Evolutionary conservation across 2,797 vertebrate genomes (phyloP).

Genomic region (Hydrocynus forskahlii): DNA sequence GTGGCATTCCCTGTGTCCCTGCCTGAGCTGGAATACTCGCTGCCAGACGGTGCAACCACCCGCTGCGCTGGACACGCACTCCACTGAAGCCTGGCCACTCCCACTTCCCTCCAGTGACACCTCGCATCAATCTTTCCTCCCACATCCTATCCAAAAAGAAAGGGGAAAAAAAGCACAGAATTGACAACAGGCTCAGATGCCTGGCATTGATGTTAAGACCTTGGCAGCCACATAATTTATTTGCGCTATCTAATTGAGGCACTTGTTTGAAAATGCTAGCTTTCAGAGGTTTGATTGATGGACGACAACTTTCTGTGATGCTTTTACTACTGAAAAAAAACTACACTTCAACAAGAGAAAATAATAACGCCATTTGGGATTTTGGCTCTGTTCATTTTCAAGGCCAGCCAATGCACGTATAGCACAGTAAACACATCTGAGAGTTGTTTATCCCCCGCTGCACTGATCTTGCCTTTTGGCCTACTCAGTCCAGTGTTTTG

Average conservation of each 20-base stretch:
- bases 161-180: constrained; percentile 66
- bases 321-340: constrained; percentile 42
- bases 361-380: constrained; percentile 36
- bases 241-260: constrained; percentile 35
- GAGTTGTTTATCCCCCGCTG: constrained; percentile 50
- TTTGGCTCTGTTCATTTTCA: constrained; percentile 46
- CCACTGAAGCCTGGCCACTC: constrained; percentile 75
- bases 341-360: constrained; percentile 47
- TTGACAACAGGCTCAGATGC: constrained; percentile 40
- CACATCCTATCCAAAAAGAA: constrained; percentile 72
- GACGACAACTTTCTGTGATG: constrained; percentile 37
- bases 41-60: constrained; percentile 76
- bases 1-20: constrained; percentile 70
- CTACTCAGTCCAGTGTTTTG: constrained; percentile 39
- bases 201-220: constrained; percentile 48
- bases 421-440: constrained; percentile 57
- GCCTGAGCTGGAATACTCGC: constrained; percentile 39
- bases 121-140: constrained; percentile 78
- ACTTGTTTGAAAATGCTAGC: constrained; percentile 46
- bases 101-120: constrained; percentile 78
- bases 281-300: constrained; percentile 44
- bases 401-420: constrained; percentile 53
- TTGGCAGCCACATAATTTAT: constrained; percentile 50
- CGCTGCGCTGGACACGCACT: constrained; percentile 71
- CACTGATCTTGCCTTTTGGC: constrained; percentile 58